Percentiles rank a stretch among this genome's conserved stretches.
Conservation (phyloP, 1,140 invertebrate species). For the Panagrolaimus sp. region DNA sequence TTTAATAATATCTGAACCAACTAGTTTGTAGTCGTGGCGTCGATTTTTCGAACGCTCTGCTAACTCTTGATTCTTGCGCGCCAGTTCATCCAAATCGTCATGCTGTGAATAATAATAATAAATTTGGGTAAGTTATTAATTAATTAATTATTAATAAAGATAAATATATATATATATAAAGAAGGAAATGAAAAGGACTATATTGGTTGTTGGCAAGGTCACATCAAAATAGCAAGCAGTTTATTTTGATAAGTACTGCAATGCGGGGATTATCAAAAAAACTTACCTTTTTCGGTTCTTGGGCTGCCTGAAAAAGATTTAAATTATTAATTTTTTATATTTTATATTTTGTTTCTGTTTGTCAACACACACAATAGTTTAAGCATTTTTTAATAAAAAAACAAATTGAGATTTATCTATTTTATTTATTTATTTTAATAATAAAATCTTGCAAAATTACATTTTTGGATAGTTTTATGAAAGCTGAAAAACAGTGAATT, state of each 20-base stretch:
- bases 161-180: not conserved
- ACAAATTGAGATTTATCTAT: too few relatives aligned
- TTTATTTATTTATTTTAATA: too few relatives aligned
- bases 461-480: too few relatives aligned
- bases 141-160: not conserved
- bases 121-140: not conserved
- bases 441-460: too few relatives aligned
- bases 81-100: slow-evolving; percentile 47
- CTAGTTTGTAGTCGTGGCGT: slow-evolving; percentile 35
- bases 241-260: not conserved
- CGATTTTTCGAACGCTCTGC: slow-evolving; percentile 44
- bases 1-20: slow-evolving; percentile 50
- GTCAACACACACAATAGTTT: too few relatives aligned
- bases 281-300: slow-evolving; percentile 48
- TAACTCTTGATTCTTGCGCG: slow-evolving; percentile 40
- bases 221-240: too few relatives aligned
- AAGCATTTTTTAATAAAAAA: too few relatives aligned
- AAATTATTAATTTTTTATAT: too few relatives aligned
- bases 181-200: not conserved
- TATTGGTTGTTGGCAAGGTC: too few relatives aligned
- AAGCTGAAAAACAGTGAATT: too few relatives aligned
- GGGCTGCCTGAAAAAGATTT: slow-evolving; percentile 38
- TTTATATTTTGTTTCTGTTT: too few relatives aligned
- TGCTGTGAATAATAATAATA: slow-evolving; percentile 34
- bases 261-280: slow-evolving; percentile 10